Conservation (phyloP, 1,140 invertebrate species). For the Apis laboriosa region DNA sequence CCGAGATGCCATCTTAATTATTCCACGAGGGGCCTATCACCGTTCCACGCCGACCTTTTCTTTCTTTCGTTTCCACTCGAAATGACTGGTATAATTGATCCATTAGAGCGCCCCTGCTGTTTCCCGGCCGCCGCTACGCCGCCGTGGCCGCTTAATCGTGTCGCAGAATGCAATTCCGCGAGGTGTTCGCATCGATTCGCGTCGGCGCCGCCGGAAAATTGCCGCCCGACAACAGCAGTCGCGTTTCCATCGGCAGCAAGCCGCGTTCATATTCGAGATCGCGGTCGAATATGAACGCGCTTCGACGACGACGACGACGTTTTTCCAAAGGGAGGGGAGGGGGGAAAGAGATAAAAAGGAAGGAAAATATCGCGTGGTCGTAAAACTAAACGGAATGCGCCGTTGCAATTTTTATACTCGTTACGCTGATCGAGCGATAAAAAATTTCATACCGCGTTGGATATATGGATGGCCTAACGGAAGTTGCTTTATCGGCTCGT, state of each 20-base stretch:
- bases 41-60: slow-evolving; percentile 20
- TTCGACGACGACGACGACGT: neutral
- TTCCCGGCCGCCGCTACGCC: slow-evolving; percentile 13
- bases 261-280: neutral
- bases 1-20: slow-evolving; percentile 70
- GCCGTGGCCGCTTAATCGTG: slow-evolving; percentile 26
- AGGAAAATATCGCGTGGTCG: slow-evolving; percentile 7
- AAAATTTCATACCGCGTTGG: slow-evolving; percentile 1
- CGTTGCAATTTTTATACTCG: neutral
- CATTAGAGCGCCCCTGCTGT: slow-evolving; percentile 61
- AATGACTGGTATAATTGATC: slow-evolving; percentile 69
- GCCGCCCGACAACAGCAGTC: neutral
- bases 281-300: neutral
- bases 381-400: slow-evolving; percentile 15
- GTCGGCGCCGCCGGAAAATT: slow-evolving; percentile 35
- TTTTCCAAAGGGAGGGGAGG: neutral
- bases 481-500: neutral
- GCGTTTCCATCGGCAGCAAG: neutral
- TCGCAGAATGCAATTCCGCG: slow-evolving; percentile 44
- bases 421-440: neutral
- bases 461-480: slow-evolving; percentile 17
- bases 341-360: too few relatives aligned
- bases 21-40: slow-evolving; percentile 39
- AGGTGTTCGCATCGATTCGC: slow-evolving; percentile 49
- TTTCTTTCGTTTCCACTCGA: slow-evolving; percentile 48